A percentile compares a stretch with the other conserved stretches of the same genome.
These are phyloP conservation scores for Bubo blakistoni DNA, from an alignment of 2,113 vertebrate species.

Conservation along the genomic window DNA sequence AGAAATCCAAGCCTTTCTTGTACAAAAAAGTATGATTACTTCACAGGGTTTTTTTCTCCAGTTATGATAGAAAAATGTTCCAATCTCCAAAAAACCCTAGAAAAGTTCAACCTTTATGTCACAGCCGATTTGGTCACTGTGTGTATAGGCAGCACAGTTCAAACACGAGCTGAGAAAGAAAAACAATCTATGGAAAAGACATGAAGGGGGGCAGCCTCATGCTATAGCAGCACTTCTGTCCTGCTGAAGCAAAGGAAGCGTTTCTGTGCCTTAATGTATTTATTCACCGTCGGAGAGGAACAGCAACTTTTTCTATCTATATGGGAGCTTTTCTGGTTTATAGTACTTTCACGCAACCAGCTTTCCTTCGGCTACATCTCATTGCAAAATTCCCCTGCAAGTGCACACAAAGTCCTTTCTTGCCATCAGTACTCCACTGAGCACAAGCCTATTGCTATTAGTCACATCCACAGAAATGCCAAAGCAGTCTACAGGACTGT, in stretches of 20 bases:
- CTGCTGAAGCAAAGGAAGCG: background rate
- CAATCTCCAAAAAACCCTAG: conserved; percentile 9
- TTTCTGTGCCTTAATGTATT: conserved; percentile 13
- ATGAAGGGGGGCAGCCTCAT: background rate
- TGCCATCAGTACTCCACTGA: background rate
- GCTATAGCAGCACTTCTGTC: background rate
- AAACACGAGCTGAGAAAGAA: conserved; percentile 39
- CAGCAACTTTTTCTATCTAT: background rate
- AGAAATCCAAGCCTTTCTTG: conserved; percentile 57
- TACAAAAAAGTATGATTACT: conserved; percentile 57
- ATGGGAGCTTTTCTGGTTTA: background rate
- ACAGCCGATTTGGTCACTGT: conserved; percentile 50
- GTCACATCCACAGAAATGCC: background rate
- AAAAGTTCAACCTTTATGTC: conserved; percentile 55
- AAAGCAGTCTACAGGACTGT: background rate
- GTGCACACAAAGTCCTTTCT: background rate
- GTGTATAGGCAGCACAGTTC: conserved; percentile 29
- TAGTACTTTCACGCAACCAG: rapidly evolving
- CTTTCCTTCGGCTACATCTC: background rate
- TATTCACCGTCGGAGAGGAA: background rate
- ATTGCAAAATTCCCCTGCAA: background rate
- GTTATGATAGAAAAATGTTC: conserved; percentile 55
- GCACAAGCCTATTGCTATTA: background rate
- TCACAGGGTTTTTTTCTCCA: background rate
- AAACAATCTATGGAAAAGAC: conserved; percentile 30